Base-by-base conservation (phyloP, 2,113 vertebrate genomes). In the Mormoops blainvillei region DNA sequence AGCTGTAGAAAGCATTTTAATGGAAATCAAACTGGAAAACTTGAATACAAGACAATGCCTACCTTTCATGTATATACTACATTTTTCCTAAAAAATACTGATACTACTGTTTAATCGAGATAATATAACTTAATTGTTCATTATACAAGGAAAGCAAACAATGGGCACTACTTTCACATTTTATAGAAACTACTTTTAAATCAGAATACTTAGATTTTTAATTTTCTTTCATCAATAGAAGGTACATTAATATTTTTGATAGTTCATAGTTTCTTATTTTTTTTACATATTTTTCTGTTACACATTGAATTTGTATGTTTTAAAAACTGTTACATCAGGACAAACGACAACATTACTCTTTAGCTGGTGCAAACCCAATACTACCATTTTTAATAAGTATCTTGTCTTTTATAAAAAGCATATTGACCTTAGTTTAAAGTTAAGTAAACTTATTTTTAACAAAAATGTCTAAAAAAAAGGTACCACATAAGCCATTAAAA, bases 241-340 rank as follows among this genome's bases (percentile, higher is more conserved):
- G 54, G 85, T 97, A 28, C 84, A 65, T 87, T 94, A 96, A 85
- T 97, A 96, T 96, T 48, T n/a, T n/a, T n/a, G n/a, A n/a, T n/a
- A n/a, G n/a, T n/a, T n/a, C n/a, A n/a, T n/a, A n/a, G n/a, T n/a
- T n/a, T n/a, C n/a, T n/a, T n/a, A n/a, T n/a, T n/a, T n/a, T n/a
- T n/a, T n/a, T n/a, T n/a, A n/a, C n/a, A n/a, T n/a, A n/a, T n/a
- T n/a, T n/a, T n/a, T n/a, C n/a, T n/a, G n/a, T n/a, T n/a, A 41
- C 14, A 56, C 88, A 65, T 10, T 89, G 33, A 97, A 84, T 94
- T 70, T 94, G 31, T 93, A 70, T 95, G 83, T 95, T 97, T 97
- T 91, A 81, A 26, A 95, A 92, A 89, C 96, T 58, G n/a, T 52
- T 96, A 58, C 63, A 94, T 92, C 33, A 82, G 89, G 33, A 83